A percentile compares a stretch with the other conserved stretches of the same genome.
phyloP scores from a whole-genome alignment of 2,888 invertebrate species.

The Eudasyphora cyanicolor region DNA sequence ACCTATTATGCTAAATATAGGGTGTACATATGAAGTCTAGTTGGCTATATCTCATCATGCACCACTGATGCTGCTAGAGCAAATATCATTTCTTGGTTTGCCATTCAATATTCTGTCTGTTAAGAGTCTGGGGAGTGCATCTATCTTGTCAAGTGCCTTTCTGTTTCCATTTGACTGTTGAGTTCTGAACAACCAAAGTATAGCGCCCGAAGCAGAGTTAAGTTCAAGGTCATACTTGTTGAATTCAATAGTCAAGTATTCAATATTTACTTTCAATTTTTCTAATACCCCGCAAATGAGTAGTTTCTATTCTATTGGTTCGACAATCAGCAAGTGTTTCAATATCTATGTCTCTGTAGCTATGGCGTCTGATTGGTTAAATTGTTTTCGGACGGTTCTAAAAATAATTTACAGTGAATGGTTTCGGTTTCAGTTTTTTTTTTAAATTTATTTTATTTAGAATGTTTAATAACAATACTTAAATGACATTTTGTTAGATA shows the following conservation, averaged over 20 bases:
- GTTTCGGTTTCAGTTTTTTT: not conserved
- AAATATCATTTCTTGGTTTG: too few relatives aligned
- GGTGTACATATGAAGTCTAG: too few relatives aligned
- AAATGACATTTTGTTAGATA: too few relatives aligned
- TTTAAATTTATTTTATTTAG: not conserved
- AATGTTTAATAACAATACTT: too few relatives aligned
- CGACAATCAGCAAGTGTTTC: not conserved
- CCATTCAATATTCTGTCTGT: too few relatives aligned
- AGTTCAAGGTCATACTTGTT: slow-evolving; percentile 13
- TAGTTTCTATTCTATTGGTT: not conserved
- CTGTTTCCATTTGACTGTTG: not conserved
- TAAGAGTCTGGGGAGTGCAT: not conserved
- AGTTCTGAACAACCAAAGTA: not conserved
- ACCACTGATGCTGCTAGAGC: too few relatives aligned
- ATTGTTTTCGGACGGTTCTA: not conserved
- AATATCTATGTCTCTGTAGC: not conserved
- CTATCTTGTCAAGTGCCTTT: not conserved
- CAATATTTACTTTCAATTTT: slow-evolving; percentile 31
- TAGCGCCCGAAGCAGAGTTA: not conserved
- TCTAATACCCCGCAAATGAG: not conserved
- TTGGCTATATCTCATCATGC: too few relatives aligned
- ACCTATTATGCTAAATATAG: too few relatives aligned
- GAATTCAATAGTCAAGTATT: not conserved
- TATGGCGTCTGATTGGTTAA: not conserved
- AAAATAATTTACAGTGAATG: not conserved